Conservation (phyloP, 1,140 invertebrate genomes). For the Sycophaga agraensis region DNA sequence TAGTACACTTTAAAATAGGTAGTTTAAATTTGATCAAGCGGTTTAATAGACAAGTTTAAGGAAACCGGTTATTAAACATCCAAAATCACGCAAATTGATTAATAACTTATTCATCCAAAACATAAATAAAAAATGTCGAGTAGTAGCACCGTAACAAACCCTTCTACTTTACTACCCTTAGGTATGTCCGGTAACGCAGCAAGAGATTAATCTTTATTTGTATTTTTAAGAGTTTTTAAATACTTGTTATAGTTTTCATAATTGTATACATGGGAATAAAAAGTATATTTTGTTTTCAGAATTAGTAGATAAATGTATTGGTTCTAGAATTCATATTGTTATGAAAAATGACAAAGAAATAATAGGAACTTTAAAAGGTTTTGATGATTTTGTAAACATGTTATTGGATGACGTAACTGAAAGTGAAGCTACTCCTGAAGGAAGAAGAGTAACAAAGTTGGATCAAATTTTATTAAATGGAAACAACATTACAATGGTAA, state of each 20-base stretch:
- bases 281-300: slow-evolving; percentile 64
- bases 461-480: slow-evolving; percentile 99
- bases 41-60: too few relatives aligned
- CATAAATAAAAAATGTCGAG: slow-evolving; percentile 15
- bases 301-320: slow-evolving; percentile 99
- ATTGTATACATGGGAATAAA: neutral
- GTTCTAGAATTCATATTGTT: slow-evolving; percentile 97
- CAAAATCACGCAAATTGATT: too few relatives aligned
- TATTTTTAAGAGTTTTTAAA: neutral
- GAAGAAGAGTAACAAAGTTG: slow-evolving; percentile 92
- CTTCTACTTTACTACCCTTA: slow-evolving; percentile 72
- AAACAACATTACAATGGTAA: slow-evolving; percentile 99
- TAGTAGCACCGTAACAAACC: slow-evolving; percentile 61
- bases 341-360: slow-evolving; percentile 99
- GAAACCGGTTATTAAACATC: too few relatives aligned
- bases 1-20: too few relatives aligned
- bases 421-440: slow-evolving; percentile 95
- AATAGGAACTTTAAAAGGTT: slow-evolving; percentile 94
- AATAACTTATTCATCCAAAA: neutral
- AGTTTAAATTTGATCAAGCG: too few relatives aligned
- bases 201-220: neutral
- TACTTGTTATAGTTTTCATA: neutral
- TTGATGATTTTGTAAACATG: slow-evolving; percentile 99
- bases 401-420: slow-evolving; percentile 90
- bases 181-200: slow-evolving; percentile 49